A percentile compares a stretch with the other conserved stretches of the same genome.
Evolutionary conservation across 92 coral and sea anemone species (phyloP).

Genomic region (Zoanthus gigantus): DNA sequence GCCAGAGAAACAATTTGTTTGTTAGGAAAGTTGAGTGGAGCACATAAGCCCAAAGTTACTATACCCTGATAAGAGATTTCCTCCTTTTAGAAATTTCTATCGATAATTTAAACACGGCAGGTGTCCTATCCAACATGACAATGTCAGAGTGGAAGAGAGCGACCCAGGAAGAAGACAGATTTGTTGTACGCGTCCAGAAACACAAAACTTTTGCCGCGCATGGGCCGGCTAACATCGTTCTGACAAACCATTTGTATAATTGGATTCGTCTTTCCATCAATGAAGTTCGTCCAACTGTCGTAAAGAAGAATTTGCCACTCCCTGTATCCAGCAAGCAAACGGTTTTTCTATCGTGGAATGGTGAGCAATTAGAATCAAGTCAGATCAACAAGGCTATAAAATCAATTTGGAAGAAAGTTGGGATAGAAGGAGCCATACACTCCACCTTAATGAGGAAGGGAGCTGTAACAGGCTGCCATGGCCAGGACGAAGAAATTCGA

Average conservation of each 20-base stretch:
- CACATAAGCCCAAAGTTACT: conserved; percentile 53
- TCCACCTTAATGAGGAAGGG: conserved; percentile 57
- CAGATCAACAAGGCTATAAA: conserved; percentile 57
- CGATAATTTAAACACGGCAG: conserved; percentile 71
- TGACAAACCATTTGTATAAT: conserved; percentile 47
- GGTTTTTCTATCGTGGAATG: conserved; percentile 64
- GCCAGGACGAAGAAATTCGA: conserved; percentile 45
- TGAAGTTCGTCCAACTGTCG: conserved; percentile 40
- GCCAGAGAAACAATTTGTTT: conserved; percentile 49
- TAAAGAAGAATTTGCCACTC: neutral
- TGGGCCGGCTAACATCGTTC: conserved; percentile 49
- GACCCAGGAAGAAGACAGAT: conserved; percentile 21
- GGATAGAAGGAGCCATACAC: conserved; percentile 34
- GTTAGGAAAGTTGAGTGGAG: conserved; percentile 52
- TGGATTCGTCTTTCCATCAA: conserved; percentile 37
- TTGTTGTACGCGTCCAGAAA: conserved; percentile 39
- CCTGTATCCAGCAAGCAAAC: neutral
- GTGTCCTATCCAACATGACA: conserved; percentile 68
- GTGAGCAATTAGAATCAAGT: conserved; percentile 36
- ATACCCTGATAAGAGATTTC: conserved; percentile 59
- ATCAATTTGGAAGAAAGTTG: conserved; percentile 62
- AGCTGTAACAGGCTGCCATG: conserved; percentile 56
- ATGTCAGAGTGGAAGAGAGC: conserved; percentile 44
- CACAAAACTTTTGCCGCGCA: conserved; percentile 67
- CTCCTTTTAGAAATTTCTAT: conserved; percentile 58